Base-by-base conservation (phyloP, 2,113 vertebrate species). In the Tretioscincus oriximinensis region DNA sequence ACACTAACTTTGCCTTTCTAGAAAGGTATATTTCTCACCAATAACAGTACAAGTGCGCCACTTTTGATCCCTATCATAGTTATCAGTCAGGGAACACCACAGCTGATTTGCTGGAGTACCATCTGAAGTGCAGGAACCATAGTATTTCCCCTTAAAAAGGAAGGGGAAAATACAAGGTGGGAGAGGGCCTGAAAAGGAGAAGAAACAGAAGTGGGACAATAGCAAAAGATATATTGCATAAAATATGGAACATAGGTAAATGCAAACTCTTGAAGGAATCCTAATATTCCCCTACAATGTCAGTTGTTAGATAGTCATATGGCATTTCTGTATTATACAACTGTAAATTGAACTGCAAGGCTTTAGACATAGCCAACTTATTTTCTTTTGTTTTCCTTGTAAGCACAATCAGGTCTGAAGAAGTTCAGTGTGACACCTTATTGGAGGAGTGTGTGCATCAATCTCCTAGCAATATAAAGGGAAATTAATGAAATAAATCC, bases 1-100 rank as follows among this genome's bases (percentile, higher is more conserved):
- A 18, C 54, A 58, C 12, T 5, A 58, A 18, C 4, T 58, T 58
- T 58, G 54, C 54, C 54, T 31, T 77, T 28, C 61, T n/a, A 96
- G 96, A n/a, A 95, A 95, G 82, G 96, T 92, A 29, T 95, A 96
- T 4, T 81, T 3, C 1, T 85, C 88, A 54, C 91, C 94, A 7
- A 92, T 78, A 14, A 90, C 80, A 51, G 96, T 96, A 35, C 96
- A 86, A 26, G 64, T 28, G 22, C 95, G 58, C 69, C 95, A 84
- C 92, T 88, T 18, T 95, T 96, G 91, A 88, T 96, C 95, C 21
- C 29, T 90, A 87, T 83, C 73, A 9, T 84, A 96, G 89, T 96
- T 87, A 1, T 90, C 84, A 10, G 95, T 96, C 66, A 95, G 96
- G 83, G 94, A 68, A 61, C 96, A 97, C 96, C 96, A 97, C 4